Base-by-base conservation (phyloP, 2,113 vertebrate genomes). In the Pomatostomus ruficeps region DNA sequence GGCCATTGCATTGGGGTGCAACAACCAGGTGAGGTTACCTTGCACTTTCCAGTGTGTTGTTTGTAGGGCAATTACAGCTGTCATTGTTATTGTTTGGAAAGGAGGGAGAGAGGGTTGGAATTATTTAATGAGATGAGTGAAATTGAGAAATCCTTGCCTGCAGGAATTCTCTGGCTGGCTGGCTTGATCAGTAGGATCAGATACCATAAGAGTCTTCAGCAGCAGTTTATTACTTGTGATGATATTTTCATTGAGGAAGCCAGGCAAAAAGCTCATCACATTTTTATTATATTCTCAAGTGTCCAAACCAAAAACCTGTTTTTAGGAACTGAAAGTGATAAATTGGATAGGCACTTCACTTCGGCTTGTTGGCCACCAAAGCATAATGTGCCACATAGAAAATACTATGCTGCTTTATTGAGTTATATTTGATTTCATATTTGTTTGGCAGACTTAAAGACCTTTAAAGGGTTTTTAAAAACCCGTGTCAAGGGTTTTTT, bases 211-310 rank as follows among this genome's bases (percentile, higher is more conserved):
- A 71, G 48, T 48, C 65, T 93, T 78, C 65, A 78, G 74, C 79
- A 91, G 36, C 70, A 24, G n/a, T 72, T 96, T 87, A 81, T 91
- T 94, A 54, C 68, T 78, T 86, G 48, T 67, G 91, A 63, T 88
- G 80, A 43, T 84, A 67, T 36, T 95, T 87, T 91, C 65, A 75
- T 29, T 19, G 74, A 78, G 61, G 66, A 57, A 89, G 36, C 33
- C 57, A 67, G 77, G 40, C 65, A 68, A 66, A 95, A 91, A 92
- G 28, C 63, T 93, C 49, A 38, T 86, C 24, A 4, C 40, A 15
- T 66, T 92, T 89, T 86, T 89, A 71, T 91, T 87, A 22, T 61
- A 11, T 71, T 94, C n/a, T 89, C 57, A 57, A 86, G 35, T 89
- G 25, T 59, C 65, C 78, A 58, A 84, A 70, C 31, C 79, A 76